Evolutionary conservation across 2,797 vertebrate genomes (phyloP), one percentile per base, ranked within the genome.

Genomic region (Anas capensis): DNA sequence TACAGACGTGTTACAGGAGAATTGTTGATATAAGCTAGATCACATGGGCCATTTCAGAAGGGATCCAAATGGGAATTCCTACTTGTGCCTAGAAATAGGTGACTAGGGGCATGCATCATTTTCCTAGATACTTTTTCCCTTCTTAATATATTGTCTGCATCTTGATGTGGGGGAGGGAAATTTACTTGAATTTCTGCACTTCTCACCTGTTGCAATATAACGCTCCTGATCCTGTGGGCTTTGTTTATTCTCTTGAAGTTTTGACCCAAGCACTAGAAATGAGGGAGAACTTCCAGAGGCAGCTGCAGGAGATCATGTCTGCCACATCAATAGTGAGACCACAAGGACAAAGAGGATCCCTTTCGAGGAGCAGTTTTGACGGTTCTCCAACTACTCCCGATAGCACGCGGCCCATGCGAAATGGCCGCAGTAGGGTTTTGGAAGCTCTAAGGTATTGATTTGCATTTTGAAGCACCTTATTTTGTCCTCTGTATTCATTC

Each of bases 291-390:
- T 98, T 99, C 91, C 99, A 99, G 61, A 98, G 97, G 75, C 99
- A 99, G 95, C 98, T 99, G 31, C 99, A 99, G 96, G 99, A 99
- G 98, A 99, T 99, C 91, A 99, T 99, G 99, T 99, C 99, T 44
- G 99, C 99, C 80, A 99, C 99, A 29, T 99, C 98, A 4, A 81
- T 99, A 57, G 98, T 97, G 86, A 98, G 97, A 60, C 98, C 98
- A 2, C 98, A 97, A n/a, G 98, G 98, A 10, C 98, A 98, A 29
- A 98, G 98, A 27, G 84, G 97, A 24, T 97, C 96, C 96, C 98
- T 72, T 29, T 97, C 97, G 12, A 97, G 97, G 80, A 98, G 96
- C 80, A 97, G 98, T 5, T 96, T 93, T 42, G 98, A 99, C 82
- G 99, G 98, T 3, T 95, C 97, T 26, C 98, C 98, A 5, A 16